These are phyloP conservation scores for Platycercus adscitus DNA, from an alignment of 2,113 vertebrate genomes.

Conservation along the genomic window DNA sequence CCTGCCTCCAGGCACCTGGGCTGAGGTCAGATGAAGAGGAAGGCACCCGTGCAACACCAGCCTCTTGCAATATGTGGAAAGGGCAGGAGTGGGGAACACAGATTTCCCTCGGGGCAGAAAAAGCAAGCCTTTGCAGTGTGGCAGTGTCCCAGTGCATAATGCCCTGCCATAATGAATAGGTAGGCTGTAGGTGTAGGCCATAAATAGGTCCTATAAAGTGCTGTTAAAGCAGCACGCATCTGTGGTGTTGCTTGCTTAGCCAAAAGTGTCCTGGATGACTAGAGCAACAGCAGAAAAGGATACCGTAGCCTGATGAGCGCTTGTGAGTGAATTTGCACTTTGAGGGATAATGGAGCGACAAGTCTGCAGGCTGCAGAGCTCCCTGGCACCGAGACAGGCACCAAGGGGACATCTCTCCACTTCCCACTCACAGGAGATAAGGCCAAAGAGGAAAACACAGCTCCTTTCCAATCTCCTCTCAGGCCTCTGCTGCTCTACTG, in stretches of 20 bases:
- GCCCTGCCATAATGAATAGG: background rate
- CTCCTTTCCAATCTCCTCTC: background rate
- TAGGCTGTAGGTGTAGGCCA: background rate
- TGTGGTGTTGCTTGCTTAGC: background rate
- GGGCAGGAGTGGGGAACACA: background rate
- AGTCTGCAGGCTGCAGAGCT: background rate
- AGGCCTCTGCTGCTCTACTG: background rate
- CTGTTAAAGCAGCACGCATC: background rate
- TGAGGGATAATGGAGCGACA: background rate
- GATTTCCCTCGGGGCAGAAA: background rate
- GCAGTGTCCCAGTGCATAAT: background rate
- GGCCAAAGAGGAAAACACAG: background rate
- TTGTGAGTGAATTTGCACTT: background rate
- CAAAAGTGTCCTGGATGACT: background rate
- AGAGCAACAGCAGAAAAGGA: background rate
- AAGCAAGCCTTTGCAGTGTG: background rate
- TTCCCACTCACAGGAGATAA: background rate
- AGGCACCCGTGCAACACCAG: accelerated
- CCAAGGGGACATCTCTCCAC: background rate
- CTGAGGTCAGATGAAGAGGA: conserved; percentile 1
- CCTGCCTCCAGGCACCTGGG: background rate
- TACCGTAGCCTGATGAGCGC: background rate
- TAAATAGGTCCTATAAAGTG: background rate
- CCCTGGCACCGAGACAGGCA: background rate
- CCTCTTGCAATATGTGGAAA: background rate